These are phyloP conservation scores for Pterobdella sp. DNA, from an alignment of 2,888 invertebrate genomes.

Conservation along the genomic window DNA sequence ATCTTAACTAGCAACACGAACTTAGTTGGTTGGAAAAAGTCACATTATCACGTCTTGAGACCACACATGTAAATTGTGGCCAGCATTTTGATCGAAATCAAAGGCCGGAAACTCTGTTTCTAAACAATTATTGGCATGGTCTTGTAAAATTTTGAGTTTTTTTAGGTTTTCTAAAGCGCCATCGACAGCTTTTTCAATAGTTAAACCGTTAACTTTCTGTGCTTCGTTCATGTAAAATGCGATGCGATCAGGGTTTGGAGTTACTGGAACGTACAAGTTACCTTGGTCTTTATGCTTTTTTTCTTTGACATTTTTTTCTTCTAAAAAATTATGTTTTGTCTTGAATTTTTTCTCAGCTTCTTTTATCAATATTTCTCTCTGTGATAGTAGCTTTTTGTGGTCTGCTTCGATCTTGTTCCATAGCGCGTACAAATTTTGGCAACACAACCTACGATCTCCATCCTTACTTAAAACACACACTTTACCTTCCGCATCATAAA, in stretches of 20 bases:
- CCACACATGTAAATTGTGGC: neutral
- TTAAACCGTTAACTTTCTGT: neutral
- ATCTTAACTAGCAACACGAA: no score
- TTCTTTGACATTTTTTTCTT: neutral
- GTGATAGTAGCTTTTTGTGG: neutral
- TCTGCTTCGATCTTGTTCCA: slow-evolving; percentile 24
- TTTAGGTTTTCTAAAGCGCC: neutral
- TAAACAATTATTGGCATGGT: neutral
- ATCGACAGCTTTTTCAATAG: neutral
- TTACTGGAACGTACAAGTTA: slow-evolving; percentile 3
- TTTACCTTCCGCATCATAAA: slow-evolving; percentile 21
- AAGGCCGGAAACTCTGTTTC: neutral
- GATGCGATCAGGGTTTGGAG: neutral
- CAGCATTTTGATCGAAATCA: neutral
- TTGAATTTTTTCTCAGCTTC: neutral
- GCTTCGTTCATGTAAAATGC: slow-evolving; percentile 1
- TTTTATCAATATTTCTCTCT: neutral
- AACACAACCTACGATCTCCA: slow-evolving; percentile 16
- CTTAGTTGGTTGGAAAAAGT: no score
- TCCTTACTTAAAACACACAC: slow-evolving; percentile 16
- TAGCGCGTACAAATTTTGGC: slow-evolving; percentile 19
- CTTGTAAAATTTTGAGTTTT: neutral
- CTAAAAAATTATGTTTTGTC: neutral
- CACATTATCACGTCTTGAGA: slow-evolving; percentile 1
- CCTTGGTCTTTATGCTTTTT: neutral